These are phyloP conservation scores for Oreocharis arfaki DNA, from an alignment of 2,113 vertebrate species.

Conservation along the genomic window DNA sequence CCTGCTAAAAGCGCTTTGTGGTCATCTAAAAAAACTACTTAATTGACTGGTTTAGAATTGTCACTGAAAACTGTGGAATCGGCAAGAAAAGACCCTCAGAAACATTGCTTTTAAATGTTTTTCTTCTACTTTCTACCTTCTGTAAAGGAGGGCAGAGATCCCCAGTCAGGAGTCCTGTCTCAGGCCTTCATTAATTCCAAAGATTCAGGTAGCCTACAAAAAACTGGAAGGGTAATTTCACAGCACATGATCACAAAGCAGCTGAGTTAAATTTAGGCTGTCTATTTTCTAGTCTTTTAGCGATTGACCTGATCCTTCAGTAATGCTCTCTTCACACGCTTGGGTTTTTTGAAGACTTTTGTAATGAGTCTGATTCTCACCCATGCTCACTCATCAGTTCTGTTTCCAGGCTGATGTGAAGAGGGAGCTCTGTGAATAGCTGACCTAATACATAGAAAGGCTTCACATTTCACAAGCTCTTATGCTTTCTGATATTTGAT, in stretches of 20 bases:
- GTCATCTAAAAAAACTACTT: not conserved
- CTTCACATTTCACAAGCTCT: slow-evolving; percentile 16
- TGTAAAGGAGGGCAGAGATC: not conserved
- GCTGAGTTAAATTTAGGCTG: not conserved
- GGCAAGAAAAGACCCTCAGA: not conserved
- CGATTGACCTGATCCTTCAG: not conserved
- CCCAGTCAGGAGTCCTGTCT: not conserved
- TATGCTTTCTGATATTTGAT: not conserved
- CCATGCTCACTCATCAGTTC: not conserved
- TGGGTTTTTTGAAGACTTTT: not conserved
- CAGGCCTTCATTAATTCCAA: not conserved
- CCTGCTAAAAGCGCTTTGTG: not conserved
- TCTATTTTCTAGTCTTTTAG: not conserved
- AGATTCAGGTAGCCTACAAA: not conserved
- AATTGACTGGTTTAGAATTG: not conserved
- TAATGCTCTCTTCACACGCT: not conserved
- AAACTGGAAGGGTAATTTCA: not conserved
- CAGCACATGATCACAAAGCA: not conserved
- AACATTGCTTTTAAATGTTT: not conserved
- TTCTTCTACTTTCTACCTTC: not conserved
- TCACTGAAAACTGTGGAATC: not conserved
- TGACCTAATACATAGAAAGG: not conserved
- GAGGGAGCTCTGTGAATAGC: not conserved
- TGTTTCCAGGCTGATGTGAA: not conserved
- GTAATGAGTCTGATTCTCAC: not conserved